A percentile compares a stretch with the other conserved stretches of the same genome.
Conservation (phyloP, 2,888 invertebrate genomes). For the Morpho helenor region DNA sequence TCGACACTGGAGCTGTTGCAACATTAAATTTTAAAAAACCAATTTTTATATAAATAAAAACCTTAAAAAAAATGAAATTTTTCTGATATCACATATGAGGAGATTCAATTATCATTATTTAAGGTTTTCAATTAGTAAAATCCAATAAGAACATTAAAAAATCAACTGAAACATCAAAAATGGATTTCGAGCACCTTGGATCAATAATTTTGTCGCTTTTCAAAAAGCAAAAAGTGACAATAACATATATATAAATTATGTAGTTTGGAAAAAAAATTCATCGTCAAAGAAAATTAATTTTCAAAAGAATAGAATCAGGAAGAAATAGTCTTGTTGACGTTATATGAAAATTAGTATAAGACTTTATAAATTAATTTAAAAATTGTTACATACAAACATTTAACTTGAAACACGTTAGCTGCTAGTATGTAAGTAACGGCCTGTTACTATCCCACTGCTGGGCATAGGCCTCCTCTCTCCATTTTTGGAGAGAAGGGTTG, state of each 20-base stretch:
- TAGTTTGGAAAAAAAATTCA: slow-evolving; percentile 24
- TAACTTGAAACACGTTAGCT: neutral
- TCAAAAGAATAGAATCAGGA: slow-evolving; percentile 15
- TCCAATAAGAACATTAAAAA: neutral
- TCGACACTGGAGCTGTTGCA: no score
- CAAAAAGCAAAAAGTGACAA: slow-evolving; percentile 5
- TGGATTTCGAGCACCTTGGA: slow-evolving; percentile 11
- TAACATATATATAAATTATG: slow-evolving; percentile 9
- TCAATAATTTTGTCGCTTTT: slow-evolving; percentile 3
- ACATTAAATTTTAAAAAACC: no score
- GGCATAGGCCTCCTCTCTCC: no score
- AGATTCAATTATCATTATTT: no score
- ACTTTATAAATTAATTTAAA: neutral
- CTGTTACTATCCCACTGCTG: no score
- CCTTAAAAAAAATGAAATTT: no score
- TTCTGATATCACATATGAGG: no score
- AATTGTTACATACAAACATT: slow-evolving; percentile 4
- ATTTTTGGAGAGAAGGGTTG: no score
- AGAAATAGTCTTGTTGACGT: slow-evolving; percentile 3
- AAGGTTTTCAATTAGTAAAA: no score
- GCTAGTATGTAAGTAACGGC: no score
- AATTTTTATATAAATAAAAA: no score
- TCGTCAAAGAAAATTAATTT: slow-evolving; percentile 22
- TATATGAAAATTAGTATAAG: slow-evolving; percentile 20
- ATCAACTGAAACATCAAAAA: neutral